Evolutionary conservation across 2,888 invertebrate genomes (phyloP), one percentile per base, ranked within the genome.

Genomic region (Prenolepis imparis): DNA sequence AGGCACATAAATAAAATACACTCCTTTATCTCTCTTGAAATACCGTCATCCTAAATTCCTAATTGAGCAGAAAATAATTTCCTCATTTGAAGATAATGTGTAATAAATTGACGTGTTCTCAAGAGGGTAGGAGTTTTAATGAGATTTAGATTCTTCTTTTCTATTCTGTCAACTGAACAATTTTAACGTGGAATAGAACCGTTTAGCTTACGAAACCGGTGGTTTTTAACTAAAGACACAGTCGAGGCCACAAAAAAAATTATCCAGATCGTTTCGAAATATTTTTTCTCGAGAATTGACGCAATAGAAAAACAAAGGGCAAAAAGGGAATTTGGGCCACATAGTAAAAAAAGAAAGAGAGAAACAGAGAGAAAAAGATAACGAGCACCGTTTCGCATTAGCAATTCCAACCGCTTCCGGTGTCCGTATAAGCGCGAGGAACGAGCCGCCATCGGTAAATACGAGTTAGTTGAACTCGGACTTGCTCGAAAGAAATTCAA

Each of bases 371-470:
- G 86, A 77, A 88, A 90, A 91, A 36, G 36, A 92, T 92, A 93
- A 91, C 78, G 88, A 93, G 91, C 91, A 91, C 86, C 88, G 89
- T 61, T 84, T 85, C 80, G 70, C 89, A 93, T 93, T 93, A 93
- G 92, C 93, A 93, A 93, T 94, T 93, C 93, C 92, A 94, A 93
- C 90, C 90, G 90, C 91, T 94, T 94, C 94, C 94, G 93, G 93
- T 88, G 88, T 90, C 86, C 88, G 86, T 84, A 88, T 78, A 74
- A 72, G 82, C 63, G 52, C 59, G 80, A 78, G 85, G 86, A 87
- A 81, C 87, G 86, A 88, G 87, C 88, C 86, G 87, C 87, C 88
- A 86, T 87, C 87, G 89, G 91, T 91, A 91, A 92, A 92, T 92
- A 91, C 85, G 92, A 91, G 93, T 93, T 93, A 90, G 90, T 91